Percentiles rank a stretch among this genome's conserved stretches.
Conservation (phyloP, 2,113 vertebrate genomes). For the Todiramphus saurophagus region DNA sequence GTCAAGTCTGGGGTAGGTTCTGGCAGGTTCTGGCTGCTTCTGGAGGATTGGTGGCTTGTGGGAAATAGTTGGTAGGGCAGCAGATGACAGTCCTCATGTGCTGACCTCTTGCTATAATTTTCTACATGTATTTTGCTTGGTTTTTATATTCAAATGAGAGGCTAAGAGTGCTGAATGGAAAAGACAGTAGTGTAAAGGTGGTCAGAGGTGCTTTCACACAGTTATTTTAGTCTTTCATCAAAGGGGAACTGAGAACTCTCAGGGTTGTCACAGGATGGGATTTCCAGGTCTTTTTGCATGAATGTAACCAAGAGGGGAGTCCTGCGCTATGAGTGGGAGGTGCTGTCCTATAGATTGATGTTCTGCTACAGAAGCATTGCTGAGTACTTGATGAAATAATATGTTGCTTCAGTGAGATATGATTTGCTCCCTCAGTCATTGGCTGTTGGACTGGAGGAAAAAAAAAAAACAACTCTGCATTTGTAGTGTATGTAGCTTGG, state of each 20-base stretch:
- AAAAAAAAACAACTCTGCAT: not conserved
- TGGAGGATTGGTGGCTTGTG: not conserved
- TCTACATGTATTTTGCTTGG: not conserved
- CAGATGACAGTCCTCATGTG: not conserved
- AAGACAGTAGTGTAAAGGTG: not conserved
- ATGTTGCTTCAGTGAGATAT: not conserved
- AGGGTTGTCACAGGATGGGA: not conserved
- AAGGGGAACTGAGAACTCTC: not conserved
- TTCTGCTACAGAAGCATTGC: not conserved
- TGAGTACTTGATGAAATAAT: not conserved
- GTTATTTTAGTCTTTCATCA: not conserved
- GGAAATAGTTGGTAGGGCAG: not conserved
- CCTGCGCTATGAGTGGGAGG: not conserved
- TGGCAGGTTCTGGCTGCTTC: not conserved
- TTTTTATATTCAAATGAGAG: not conserved
- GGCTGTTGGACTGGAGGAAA: not conserved
- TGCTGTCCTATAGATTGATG: not conserved
- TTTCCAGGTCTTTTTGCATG: not conserved
- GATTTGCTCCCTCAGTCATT: not conserved
- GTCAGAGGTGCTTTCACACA: not conserved
- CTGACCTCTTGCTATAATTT: not conserved
- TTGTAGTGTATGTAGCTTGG: not conserved
- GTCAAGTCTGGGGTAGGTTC: not conserved
- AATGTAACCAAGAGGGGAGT: not conserved
- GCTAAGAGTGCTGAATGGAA: not conserved